phyloP scores from a whole-genome alignment of 92 coral and sea anemone genomes.

The Epizoanthus illoricatus region DNA sequence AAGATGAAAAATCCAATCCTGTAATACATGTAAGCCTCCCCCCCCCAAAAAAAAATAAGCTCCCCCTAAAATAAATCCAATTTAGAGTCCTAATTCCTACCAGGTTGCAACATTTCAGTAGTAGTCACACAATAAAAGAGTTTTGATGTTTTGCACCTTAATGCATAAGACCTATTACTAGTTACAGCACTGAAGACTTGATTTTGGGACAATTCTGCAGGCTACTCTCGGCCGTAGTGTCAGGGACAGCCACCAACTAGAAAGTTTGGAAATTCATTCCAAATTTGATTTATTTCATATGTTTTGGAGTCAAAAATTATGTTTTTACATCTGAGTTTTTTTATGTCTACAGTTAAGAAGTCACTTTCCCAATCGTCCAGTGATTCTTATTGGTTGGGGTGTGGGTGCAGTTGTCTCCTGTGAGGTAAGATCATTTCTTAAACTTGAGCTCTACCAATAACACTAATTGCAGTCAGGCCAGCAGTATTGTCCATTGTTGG shows the following conservation, averaged over 20 bases:
- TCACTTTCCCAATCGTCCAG: slow-evolving; percentile 98
- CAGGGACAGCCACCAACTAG: neutral
- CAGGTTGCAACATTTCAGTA: too few species aligned
- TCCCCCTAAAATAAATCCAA: too few species aligned
- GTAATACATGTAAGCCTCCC: too few species aligned
- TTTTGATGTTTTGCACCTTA: too few species aligned
- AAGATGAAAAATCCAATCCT: too few species aligned
- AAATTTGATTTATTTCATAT: neutral
- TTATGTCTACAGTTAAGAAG: slow-evolving; percentile 71
- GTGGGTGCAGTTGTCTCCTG: slow-evolving; percentile 96
- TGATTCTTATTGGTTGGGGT: slow-evolving; percentile 97
- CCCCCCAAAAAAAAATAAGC: too few species aligned
- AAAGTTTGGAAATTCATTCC: neutral
- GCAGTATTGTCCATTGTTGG: neutral
- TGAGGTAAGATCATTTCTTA: slow-evolving; percentile 59
- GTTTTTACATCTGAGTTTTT: neutral
- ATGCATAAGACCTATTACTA: too few species aligned
- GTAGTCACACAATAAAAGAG: too few species aligned
- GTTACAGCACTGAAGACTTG: too few species aligned
- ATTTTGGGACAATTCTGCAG: neutral
- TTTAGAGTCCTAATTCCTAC: too few species aligned
- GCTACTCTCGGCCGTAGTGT: neutral
- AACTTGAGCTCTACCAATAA: neutral
- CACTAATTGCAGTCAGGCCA: too few species aligned
- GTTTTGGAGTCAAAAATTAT: neutral